Conservation (phyloP, 2,888 invertebrate genomes). For the Zygothrica quintamaculata region DNA sequence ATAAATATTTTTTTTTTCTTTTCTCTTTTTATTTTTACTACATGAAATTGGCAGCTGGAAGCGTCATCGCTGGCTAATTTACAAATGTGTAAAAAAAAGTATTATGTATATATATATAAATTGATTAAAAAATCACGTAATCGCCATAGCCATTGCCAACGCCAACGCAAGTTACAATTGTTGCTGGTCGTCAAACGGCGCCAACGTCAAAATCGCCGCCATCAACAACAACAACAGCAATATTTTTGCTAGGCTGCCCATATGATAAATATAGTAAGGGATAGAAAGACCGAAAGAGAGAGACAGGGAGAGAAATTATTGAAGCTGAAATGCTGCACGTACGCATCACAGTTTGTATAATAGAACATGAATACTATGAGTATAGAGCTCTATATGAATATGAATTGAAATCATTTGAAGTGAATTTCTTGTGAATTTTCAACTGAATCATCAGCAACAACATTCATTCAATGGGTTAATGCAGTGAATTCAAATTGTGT, state of each 20-base stretch:
- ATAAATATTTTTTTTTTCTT: constrained; percentile 48
- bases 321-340: constrained; percentile 56
- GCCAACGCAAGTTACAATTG: constrained; percentile 23
- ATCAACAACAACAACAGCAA: background rate
- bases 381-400: constrained; percentile 46
- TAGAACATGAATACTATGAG: background rate
- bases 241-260: too few species aligned
- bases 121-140: constrained; percentile 79
- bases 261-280: too few species aligned
- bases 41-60: constrained; percentile 7
- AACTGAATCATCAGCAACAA: constrained; percentile 58
- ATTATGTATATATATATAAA: too few species aligned
- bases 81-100: constrained; percentile 55
- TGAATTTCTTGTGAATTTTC: constrained; percentile 58
- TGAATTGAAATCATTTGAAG: constrained; percentile 60
- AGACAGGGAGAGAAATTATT: constrained; percentile 13
- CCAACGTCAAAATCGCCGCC: constrained; percentile 39
- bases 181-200: constrained; percentile 44
- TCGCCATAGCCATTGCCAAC: constrained; percentile 46
- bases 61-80: constrained; percentile 28
- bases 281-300: too few species aligned
- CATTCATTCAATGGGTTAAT: constrained; percentile 9
- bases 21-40: constrained; percentile 39
- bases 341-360: constrained; percentile 50
- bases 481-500: constrained; percentile 52